phyloP scores from a whole-genome alignment of 2,888 invertebrate species.

The Leistus spinibarbis region DNA sequence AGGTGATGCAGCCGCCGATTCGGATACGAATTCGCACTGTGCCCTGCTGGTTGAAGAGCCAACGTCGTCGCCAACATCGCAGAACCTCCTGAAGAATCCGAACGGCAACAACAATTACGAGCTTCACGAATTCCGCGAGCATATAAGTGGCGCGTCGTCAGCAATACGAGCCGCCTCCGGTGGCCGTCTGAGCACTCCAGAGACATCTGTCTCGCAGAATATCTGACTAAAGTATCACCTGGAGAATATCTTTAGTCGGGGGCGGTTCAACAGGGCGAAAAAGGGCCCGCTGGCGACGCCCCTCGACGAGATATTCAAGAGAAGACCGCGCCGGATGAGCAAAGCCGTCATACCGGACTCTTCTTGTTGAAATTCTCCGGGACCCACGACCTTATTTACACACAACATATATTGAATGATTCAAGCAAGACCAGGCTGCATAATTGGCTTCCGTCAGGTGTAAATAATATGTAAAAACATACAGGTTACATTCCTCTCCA shows the following conservation, averaged over 20 bases:
- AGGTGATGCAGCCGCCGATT: slow-evolving; percentile 61
- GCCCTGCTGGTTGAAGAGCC: slow-evolving; percentile 61
- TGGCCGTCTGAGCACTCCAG: slow-evolving; percentile 38
- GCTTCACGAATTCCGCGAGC: slow-evolving; percentile 71
- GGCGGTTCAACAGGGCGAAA: slow-evolving; percentile 58
- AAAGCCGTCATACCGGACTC: slow-evolving; percentile 43
- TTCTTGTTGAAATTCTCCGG: slow-evolving; percentile 21
- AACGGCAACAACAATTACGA: slow-evolving; percentile 82
- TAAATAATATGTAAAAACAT: slow-evolving; percentile 2
- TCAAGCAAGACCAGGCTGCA: background rate
- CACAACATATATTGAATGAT: background rate
- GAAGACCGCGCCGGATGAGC: slow-evolving; percentile 52
- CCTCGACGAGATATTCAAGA: slow-evolving; percentile 57
- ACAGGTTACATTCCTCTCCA: background rate
- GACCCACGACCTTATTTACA: background rate
- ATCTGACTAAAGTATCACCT: slow-evolving; percentile 79
- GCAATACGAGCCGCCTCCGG: slow-evolving; percentile 53
- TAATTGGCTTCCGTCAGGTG: background rate
- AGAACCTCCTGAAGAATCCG: slow-evolving; percentile 62
- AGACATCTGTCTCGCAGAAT: slow-evolving; percentile 54
- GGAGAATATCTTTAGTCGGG: slow-evolving; percentile 71
- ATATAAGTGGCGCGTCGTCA: slow-evolving; percentile 32
- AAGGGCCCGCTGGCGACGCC: slow-evolving; percentile 59
- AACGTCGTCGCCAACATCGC: slow-evolving; percentile 52
- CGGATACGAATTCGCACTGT: slow-evolving; percentile 64